A percentile compares a stretch with the other conserved stretches of the same genome.
Conservation (phyloP, 2,888 invertebrate species). For the Sphaerophoria taeniata region DNA sequence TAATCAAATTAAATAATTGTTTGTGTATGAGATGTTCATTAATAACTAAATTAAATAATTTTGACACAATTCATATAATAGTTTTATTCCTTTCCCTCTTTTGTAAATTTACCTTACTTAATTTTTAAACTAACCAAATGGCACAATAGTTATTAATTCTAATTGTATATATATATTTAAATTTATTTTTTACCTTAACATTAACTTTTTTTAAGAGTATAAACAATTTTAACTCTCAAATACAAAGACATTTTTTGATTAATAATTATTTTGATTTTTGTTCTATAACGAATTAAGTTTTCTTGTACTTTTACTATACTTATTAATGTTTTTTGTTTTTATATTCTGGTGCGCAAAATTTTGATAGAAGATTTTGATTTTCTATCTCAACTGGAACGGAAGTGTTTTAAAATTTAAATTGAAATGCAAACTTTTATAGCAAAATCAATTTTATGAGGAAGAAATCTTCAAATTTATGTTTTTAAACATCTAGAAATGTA, state of each 20-base stretch:
- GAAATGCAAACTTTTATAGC: background rate
- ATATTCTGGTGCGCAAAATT: slow-evolving; percentile 28
- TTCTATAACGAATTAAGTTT: slow-evolving; percentile 51
- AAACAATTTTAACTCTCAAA: slow-evolving; percentile 41
- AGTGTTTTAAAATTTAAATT: background rate
- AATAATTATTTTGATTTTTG: slow-evolving; percentile 37
- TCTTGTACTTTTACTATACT: slow-evolving; percentile 58
- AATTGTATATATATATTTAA: slow-evolving; percentile 24
- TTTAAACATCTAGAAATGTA: background rate
- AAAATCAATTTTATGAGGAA: background rate
- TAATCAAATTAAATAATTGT: background rate
- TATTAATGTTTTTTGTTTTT: slow-evolving; percentile 28
- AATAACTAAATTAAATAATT: background rate
- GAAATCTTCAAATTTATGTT: background rate
- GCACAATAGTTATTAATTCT: slow-evolving; percentile 39
- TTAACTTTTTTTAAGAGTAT: slow-evolving; percentile 36
- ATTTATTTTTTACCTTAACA: slow-evolving; percentile 26
- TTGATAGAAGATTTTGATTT: slow-evolving; percentile 6
- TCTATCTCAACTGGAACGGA: background rate
- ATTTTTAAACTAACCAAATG: slow-evolving; percentile 37
- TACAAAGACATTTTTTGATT: slow-evolving; percentile 46
- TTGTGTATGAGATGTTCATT: background rate
- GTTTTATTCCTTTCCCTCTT: background rate
- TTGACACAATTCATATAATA: slow-evolving; percentile 21
- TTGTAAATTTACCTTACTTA: background rate